phyloP scores from a whole-genome alignment of 2,888 invertebrate genomes.

The Salticus scenicus region DNA sequence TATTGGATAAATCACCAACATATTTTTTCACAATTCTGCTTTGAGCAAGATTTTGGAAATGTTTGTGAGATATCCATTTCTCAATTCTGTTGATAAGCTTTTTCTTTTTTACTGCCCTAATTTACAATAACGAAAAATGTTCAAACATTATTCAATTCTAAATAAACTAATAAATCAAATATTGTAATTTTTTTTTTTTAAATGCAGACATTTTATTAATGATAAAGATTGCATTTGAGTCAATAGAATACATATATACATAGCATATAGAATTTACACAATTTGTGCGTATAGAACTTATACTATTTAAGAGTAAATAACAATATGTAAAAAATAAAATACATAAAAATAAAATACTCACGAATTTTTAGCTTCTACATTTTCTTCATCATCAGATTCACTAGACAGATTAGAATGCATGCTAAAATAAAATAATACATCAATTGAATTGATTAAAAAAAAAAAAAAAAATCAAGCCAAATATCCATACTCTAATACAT shows the following conservation, averaged over 20 bases:
- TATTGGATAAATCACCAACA: constrained; percentile 92
- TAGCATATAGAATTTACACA: no score
- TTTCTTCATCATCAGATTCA: constrained; percentile 33
- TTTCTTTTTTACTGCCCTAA: constrained; percentile 26
- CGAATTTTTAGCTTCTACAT: constrained; percentile 14
- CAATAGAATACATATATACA: no score
- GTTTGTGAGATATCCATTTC: constrained; percentile 87
- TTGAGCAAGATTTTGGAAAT: constrained; percentile 91
- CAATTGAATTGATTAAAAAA: no score
- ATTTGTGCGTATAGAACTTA: no score
- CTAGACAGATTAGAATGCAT: background rate
- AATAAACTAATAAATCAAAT: no score
- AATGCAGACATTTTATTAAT: no score
- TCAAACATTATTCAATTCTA: no score
- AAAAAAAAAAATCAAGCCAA: no score
- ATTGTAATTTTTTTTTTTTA: no score
- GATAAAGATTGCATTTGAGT: background rate
- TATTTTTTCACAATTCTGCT: constrained; percentile 89
- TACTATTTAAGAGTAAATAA: background rate
- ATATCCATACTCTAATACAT: no score
- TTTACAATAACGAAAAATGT: background rate
- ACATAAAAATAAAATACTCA: constrained; percentile 5
- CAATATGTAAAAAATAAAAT: background rate
- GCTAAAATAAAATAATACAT: no score
- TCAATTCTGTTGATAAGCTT: constrained; percentile 78